Evolutionary conservation across 2,888 invertebrate genomes (phyloP), one percentile per base, ranked within the genome.

Genomic region (Sphaeridia pumilis): DNA sequence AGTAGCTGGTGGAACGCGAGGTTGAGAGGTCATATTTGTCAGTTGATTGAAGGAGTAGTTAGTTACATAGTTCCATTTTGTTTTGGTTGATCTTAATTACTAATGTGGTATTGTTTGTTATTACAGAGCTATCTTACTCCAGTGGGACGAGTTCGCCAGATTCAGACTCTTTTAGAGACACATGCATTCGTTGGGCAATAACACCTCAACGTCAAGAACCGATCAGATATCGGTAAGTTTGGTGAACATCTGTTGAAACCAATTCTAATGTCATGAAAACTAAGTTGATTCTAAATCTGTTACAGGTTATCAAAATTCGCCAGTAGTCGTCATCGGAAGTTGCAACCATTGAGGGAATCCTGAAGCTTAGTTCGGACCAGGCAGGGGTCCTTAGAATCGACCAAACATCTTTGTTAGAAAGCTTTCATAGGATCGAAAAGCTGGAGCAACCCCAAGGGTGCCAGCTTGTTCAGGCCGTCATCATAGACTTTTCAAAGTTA

Each of bases 271-370:
- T 7, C 24, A 7, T 43, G 38, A 21, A n/a, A 17, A 46, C 28
- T 21, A 14, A 36, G 20, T 28, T 56, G 51, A 46, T 53, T 57
- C 44, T 46, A 52, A 46, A 47, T 51, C 54, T 57, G 53, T 55
- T 75, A 67, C 74, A 86, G 87, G 83, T 85, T 83, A 80, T 84
- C 84, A 81, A 88, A 87, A 87, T 87, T 87, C 83, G 85, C 86
- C 80, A 87, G 89, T 80, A 89, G 88, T 81, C 88, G 88, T 79
- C 89, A 90, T 82, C 87, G 90, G 81, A 92, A 90, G 81, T 82
- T 89, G 76, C 85, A 88, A 78, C 88, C 89, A 73, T 86, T 89
- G 80, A 87, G 89, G 82, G 87, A 88, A 83, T 89, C 89, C 88
- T 89, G 89, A 89, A 81, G 71, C 69, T 67, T 70, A 66, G 67